phyloP scores from a whole-genome alignment of 2,113 vertebrate genomes.

The Lichenostomus cassidix region DNA sequence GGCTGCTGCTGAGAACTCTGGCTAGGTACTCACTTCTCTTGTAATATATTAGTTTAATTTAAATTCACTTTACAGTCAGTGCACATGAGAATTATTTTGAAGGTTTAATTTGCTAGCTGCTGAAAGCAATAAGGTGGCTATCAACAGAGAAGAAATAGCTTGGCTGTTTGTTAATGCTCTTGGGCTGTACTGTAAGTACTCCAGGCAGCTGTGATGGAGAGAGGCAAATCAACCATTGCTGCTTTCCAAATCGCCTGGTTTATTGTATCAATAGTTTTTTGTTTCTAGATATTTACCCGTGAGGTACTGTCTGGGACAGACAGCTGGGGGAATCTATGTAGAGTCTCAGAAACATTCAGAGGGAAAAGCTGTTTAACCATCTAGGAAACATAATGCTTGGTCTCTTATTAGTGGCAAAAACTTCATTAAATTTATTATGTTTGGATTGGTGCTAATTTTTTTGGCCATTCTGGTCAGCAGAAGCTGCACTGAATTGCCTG shows the following conservation, averaged over 20 bases:
- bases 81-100: slow-evolving; percentile 74
- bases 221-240: slow-evolving; percentile 45
- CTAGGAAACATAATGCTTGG: slow-evolving; percentile 2
- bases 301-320: not conserved
- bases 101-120: slow-evolving; percentile 75
- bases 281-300: not conserved
- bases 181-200: slow-evolving; percentile 8
- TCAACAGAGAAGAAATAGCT: slow-evolving; percentile 60
- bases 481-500: slow-evolving; percentile 16
- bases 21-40: slow-evolving; percentile 36
- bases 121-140: slow-evolving; percentile 67
- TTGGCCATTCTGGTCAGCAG: slow-evolving; percentile 54
- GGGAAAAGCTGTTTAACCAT: not conserved
- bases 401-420: not conserved
- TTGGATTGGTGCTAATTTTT: slow-evolving; percentile 56
- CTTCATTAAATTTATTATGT: slow-evolving; percentile 46
- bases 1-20: slow-evolving; percentile 28
- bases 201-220: not conserved
- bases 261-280: slow-evolving; percentile 41
- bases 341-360: not conserved
- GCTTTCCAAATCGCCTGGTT: slow-evolving; percentile 38
- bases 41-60: slow-evolving; percentile 76
- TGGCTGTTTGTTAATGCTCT: slow-evolving; percentile 55
- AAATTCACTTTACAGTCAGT: slow-evolving; percentile 72
- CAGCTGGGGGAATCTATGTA: not conserved